phyloP scores from a whole-genome alignment of 2,113 vertebrate genomes.

The Phaethon lepturus region DNA sequence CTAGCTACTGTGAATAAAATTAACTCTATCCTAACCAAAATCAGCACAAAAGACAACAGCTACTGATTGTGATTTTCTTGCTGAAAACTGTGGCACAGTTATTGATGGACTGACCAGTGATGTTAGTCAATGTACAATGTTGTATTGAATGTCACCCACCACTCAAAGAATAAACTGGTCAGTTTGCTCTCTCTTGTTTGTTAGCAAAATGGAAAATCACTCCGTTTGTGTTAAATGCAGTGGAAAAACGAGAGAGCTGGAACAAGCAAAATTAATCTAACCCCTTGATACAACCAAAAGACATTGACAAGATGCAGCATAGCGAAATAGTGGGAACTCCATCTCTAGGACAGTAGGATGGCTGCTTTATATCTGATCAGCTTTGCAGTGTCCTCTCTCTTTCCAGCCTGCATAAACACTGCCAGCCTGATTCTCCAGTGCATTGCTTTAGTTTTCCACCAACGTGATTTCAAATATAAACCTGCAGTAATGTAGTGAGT shows the following conservation, averaged over 20 bases:
- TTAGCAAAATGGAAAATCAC: conserved; percentile 5
- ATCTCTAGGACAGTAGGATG: neutral
- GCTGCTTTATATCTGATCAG: neutral
- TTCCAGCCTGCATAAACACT: neutral
- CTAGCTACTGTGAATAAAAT: too few relatives aligned
- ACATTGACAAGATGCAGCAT: neutral
- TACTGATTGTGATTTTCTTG: neutral
- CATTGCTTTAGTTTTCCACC: neutral
- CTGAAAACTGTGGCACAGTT: neutral
- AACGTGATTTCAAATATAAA: neutral
- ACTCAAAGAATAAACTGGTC: neutral
- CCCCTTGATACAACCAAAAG: neutral
- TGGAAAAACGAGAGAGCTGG: neutral
- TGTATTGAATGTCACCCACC: neutral
- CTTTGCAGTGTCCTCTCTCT: neutral
- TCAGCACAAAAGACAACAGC: neutral
- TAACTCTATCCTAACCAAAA: too few relatives aligned
- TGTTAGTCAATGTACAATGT: neutral
- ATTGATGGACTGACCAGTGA: neutral
- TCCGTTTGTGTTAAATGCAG: neutral
- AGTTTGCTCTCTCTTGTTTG: neutral
- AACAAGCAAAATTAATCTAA: neutral
- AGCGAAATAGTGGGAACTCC: neutral
- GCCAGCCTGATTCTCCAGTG: neutral
- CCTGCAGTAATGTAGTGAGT: neutral